Conservation (phyloP, 2,888 invertebrate genomes). For the Heptascelio sp. region DNA sequence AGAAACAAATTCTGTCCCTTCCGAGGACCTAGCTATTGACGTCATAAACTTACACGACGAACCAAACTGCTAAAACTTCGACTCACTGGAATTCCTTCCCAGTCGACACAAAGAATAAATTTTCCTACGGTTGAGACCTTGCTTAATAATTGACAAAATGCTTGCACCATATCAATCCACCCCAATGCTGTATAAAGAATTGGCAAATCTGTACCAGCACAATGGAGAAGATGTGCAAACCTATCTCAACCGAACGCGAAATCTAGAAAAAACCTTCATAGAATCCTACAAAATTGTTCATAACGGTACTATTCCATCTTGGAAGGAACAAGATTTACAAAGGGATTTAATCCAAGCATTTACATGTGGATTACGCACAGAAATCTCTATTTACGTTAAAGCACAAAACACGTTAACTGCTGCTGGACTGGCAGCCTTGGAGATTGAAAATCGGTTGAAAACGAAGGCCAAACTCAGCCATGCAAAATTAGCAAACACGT, state of each 20-base stretch:
- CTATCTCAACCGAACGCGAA: neutral
- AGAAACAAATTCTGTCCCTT: no score
- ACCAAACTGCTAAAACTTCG: conserved; percentile 17
- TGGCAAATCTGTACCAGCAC: neutral
- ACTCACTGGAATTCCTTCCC: neutral
- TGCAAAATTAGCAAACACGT: no score
- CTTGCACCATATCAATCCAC: neutral
- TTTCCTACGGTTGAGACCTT: no score
- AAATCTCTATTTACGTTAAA: no score
- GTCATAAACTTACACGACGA: no score
- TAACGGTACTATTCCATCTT: neutral
- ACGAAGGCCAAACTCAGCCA: no score
- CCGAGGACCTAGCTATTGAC: no score
- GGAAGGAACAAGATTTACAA: neutral
- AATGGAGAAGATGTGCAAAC: conserved; percentile 7
- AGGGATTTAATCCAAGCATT: conserved; percentile 3
- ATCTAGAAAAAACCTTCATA: neutral
- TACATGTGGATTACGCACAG: conserved; percentile 1
- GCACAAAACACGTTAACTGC: neutral
- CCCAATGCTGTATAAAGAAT: neutral
- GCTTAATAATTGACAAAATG: no score
- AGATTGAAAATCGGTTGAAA: neutral
- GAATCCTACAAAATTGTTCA: neutral
- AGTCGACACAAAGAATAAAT: neutral
- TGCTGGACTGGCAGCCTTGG: neutral